These are phyloP conservation scores for Lates calcarifer DNA, from an alignment of 2,113 vertebrate species.

Conservation along the genomic window DNA sequence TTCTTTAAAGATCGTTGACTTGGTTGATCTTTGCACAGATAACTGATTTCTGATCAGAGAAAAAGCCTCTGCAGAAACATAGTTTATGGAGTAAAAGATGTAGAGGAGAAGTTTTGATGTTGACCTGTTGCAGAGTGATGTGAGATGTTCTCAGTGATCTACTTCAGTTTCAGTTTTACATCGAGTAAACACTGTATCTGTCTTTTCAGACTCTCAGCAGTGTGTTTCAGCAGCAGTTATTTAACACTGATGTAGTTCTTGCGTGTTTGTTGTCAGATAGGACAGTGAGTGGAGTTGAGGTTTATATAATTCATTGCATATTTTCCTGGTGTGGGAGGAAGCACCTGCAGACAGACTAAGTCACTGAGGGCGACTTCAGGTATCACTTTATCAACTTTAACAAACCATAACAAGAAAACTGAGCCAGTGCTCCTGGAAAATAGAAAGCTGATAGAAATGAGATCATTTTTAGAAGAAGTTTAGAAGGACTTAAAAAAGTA, in stretches of 20 bases:
- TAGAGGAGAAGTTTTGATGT: slow-evolving; percentile 2
- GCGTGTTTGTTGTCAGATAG: slow-evolving; percentile 16
- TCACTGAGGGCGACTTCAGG: slow-evolving; percentile 1
- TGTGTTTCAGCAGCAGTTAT: neutral
- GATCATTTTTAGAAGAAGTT: neutral
- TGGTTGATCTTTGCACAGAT: slow-evolving; percentile 16
- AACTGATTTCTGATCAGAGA: slow-evolving; percentile 13
- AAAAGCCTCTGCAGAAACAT: slow-evolving; percentile 5
- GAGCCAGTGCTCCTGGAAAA: neutral
- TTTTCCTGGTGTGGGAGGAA: slow-evolving; percentile 40
- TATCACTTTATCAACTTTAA: slow-evolving; percentile 4
- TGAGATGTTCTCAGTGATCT: neutral
- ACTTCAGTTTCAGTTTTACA: neutral
- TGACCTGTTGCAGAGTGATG: neutral
- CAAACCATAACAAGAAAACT: neutral
- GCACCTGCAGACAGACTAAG: slow-evolving; percentile 46
- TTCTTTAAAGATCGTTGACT: neutral
- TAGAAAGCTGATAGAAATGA: neutral
- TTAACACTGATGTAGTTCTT: neutral
- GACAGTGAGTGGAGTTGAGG: neutral
- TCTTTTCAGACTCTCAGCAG: neutral
- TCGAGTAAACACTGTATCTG: neutral
- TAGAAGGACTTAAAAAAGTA: neutral
- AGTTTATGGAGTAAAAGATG: neutral
- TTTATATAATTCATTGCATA: slow-evolving; percentile 12